These are phyloP conservation scores for Sminthopsis crassicaudata DNA, from an alignment of 2,113 vertebrate species.

Conservation along the genomic window DNA sequence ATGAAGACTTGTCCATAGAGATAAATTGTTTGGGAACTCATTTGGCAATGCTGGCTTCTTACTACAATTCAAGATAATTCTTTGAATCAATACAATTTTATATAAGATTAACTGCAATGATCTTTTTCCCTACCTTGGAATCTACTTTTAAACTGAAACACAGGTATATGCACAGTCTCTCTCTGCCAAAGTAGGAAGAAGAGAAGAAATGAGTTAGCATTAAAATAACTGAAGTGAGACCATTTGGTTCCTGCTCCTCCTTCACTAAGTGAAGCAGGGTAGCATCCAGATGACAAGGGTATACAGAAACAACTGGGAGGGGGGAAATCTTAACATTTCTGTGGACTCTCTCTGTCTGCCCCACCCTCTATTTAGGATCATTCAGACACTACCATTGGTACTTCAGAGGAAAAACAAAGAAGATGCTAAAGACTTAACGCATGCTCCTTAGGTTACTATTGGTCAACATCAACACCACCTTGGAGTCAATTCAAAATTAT, in stretches of 20 bases:
- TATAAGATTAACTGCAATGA: neutral
- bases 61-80: neutral
- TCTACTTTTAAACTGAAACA: neutral
- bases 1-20: neutral
- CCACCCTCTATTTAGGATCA: neutral
- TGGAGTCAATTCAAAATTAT: neutral
- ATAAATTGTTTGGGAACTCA: neutral
- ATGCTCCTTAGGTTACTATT: neutral
- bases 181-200: neutral
- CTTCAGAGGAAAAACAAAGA: neutral
- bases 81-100: neutral
- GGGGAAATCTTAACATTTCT: neutral
- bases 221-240: neutral
- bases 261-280: neutral
- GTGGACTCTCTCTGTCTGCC: neutral
- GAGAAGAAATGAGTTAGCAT: neutral
- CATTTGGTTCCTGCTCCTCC: neutral
- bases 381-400: neutral
- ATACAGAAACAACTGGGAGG: neutral
- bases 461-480: neutral
- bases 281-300: neutral
- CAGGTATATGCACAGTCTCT: neutral
- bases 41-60: neutral
- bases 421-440: neutral
- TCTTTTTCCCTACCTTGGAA: neutral